Evolutionary conservation across 1,140 invertebrate genomes (phyloP).

Genomic region (Hyles vespertilio): DNA sequence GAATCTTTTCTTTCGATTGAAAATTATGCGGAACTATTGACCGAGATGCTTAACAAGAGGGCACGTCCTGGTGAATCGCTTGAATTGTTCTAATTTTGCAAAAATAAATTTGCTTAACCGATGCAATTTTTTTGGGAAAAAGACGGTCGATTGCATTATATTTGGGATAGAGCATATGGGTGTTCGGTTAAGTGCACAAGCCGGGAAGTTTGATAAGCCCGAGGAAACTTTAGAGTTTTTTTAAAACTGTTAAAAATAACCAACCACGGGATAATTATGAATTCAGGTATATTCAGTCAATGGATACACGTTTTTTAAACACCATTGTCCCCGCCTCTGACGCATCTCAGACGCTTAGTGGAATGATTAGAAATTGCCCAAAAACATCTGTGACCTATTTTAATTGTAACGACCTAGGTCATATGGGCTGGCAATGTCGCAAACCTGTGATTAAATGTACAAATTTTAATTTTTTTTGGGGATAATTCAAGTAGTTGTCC

Average conservation of each 20-base stretch:
- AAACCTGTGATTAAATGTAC: no score
- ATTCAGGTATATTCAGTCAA: no score
- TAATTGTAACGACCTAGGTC: no score
- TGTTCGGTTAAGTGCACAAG: conserved; percentile 25
- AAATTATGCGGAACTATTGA: conserved; percentile 32
- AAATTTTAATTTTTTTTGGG: no score
- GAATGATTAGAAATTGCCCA: no score
- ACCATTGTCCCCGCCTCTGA: no score
- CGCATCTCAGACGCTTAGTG: no score
- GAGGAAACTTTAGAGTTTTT: conserved; percentile 28
- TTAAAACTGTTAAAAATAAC: conserved; percentile 24
- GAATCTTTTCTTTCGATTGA: conserved; percentile 28
- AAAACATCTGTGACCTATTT: no score
- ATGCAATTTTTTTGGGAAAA: conserved; percentile 32
- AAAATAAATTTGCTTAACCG: conserved; percentile 34
- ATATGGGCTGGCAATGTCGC: no score
- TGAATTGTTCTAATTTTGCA: conserved; percentile 32
- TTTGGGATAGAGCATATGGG: conserved; percentile 31
- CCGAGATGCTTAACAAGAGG: conserved; percentile 37
- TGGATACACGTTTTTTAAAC: no score
- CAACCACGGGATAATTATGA: no score
- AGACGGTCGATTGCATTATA: conserved; percentile 36
- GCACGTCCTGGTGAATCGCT: conserved; percentile 37
- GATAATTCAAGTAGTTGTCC: conserved; percentile 3
- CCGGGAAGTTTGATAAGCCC: conserved; percentile 23